These are phyloP conservation scores for Lasioglossum lativentre DNA, from an alignment of 2,888 invertebrate species.

Conservation along the genomic window DNA sequence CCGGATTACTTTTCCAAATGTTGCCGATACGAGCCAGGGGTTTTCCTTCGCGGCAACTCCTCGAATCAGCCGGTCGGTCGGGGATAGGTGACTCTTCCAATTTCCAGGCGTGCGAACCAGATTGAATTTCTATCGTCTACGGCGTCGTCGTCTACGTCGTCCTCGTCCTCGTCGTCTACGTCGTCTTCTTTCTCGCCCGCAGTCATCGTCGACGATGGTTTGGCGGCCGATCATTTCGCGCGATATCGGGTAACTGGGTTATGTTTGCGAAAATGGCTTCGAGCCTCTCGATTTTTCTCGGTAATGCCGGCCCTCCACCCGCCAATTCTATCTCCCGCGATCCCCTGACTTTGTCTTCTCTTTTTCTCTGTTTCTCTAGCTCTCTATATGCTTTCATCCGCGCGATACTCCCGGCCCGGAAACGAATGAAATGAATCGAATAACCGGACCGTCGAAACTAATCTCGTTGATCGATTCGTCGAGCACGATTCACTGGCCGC, in stretches of 20 bases:
- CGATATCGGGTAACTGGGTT: conserved; percentile 80
- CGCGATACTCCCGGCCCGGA: conserved; percentile 33
- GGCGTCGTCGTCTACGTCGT: conserved; percentile 46
- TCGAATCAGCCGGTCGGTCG: conserved; percentile 63
- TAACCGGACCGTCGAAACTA: conserved; percentile 52
- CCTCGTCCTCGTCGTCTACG: conserved; percentile 56
- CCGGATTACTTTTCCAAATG: conserved; percentile 78
- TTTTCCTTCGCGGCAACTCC: conserved; percentile 46
- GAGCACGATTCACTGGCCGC: conserved; percentile 20
- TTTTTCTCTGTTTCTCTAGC: not conserved
- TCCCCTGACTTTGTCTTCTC: conserved; percentile 1
- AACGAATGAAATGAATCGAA: conserved; percentile 57
- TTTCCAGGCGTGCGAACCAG: conserved; percentile 80
- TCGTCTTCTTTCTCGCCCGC: conserved; percentile 50
- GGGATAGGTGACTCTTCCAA: conserved; percentile 78
- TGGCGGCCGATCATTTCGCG: conserved; percentile 78
- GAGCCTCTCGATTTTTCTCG: conserved; percentile 71
- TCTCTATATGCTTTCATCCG: conserved; percentile 17
- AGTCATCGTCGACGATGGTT: conserved; percentile 55
- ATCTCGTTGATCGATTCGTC: conserved; percentile 60
- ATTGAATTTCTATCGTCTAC: conserved; percentile 82
- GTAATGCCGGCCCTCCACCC: conserved; percentile 62
- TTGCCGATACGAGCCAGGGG: conserved; percentile 56
- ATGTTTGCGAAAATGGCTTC: conserved; percentile 78
- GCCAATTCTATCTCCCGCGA: conserved; percentile 19